Evolutionary conservation across 2,888 invertebrate species (phyloP).

Genomic region (Shargacucullia verbasci): DNA sequence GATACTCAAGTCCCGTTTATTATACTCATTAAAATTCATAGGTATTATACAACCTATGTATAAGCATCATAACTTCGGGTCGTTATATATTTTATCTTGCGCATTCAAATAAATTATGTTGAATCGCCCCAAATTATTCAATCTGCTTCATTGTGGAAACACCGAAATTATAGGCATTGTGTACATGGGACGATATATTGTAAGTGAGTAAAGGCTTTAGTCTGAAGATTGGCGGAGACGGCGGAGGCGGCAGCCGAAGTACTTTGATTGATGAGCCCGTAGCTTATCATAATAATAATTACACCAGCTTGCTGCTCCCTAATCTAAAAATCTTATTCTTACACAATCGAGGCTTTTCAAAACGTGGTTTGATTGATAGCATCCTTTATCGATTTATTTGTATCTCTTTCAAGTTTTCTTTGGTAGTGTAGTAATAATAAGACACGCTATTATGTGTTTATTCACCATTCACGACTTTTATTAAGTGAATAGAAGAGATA

Average conservation of each 20-base stretch:
- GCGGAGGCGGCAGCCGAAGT: conserved; percentile 54
- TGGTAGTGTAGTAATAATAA: too few species aligned
- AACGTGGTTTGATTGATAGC: conserved; percentile 56
- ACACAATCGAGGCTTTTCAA: conserved; percentile 43
- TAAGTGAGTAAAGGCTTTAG: conserved; percentile 43
- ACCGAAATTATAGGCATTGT: conserved; percentile 22
- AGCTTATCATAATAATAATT: conserved; percentile 64
- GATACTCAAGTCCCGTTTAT: too few species aligned
- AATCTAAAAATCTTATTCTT: conserved; percentile 59
- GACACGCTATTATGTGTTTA: too few species aligned
- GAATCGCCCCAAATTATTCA: conserved; percentile 14
- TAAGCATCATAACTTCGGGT: not conserved
- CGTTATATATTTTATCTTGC: conserved; percentile 5
- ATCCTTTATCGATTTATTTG: conserved; percentile 29
- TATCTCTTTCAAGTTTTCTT: not conserved
- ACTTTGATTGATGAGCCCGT: conserved; percentile 70
- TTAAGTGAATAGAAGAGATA: too few species aligned
- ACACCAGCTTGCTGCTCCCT: conserved; percentile 52
- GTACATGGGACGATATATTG: conserved; percentile 33
- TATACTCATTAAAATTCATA: not conserved
- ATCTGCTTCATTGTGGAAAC: conserved; percentile 23
- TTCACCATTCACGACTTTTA: too few species aligned
- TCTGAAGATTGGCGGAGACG: conserved; percentile 53
- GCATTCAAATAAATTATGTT: conserved; percentile 15
- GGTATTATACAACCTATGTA: conserved; percentile 6